These are phyloP conservation scores for Callyntrura guangdongensis DNA, from an alignment of 2,888 invertebrate genomes.

Conservation along the genomic window DNA sequence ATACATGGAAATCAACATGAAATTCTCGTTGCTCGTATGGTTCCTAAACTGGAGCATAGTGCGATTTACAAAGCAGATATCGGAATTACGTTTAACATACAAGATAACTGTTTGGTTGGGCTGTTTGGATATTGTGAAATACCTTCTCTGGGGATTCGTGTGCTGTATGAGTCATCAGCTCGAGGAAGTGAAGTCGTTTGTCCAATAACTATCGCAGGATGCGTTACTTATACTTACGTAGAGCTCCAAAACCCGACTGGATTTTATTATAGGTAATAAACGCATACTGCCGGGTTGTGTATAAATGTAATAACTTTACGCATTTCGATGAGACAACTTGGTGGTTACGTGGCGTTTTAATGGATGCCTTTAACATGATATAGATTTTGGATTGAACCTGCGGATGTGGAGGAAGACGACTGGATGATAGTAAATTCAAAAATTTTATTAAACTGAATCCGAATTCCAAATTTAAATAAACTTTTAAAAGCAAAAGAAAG, in stretches of 20 bases:
- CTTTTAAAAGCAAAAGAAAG: neutral
- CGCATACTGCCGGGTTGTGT: neutral
- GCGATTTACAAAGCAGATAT: conserved; percentile 62
- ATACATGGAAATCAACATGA: conserved; percentile 80
- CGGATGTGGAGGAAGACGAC: conserved; percentile 58
- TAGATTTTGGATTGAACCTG: conserved; percentile 74
- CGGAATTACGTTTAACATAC: conserved; percentile 72
- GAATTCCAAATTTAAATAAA: too few species aligned
- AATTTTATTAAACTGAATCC: too few species aligned
- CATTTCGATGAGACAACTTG: neutral
- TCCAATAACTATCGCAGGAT: conserved; percentile 80
- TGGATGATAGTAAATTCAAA: conserved; percentile 55
- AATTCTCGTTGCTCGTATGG: conserved; percentile 76
- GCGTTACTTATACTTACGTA: conserved; percentile 64
- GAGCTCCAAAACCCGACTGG: conserved; percentile 80
- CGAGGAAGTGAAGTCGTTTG: conserved; percentile 74
- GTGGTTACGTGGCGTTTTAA: neutral
- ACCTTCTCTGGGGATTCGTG: conserved; percentile 67
- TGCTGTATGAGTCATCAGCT: conserved; percentile 67
- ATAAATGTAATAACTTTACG: neutral
- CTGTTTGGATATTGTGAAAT: conserved; percentile 76
- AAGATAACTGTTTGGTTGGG: conserved; percentile 78
- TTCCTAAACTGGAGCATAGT: conserved; percentile 29
- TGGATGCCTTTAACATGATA: conserved; percentile 19
- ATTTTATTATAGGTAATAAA: conserved; percentile 78